These are phyloP conservation scores for Beris morrisii DNA, from an alignment of 2,888 invertebrate genomes.

Conservation along the genomic window DNA sequence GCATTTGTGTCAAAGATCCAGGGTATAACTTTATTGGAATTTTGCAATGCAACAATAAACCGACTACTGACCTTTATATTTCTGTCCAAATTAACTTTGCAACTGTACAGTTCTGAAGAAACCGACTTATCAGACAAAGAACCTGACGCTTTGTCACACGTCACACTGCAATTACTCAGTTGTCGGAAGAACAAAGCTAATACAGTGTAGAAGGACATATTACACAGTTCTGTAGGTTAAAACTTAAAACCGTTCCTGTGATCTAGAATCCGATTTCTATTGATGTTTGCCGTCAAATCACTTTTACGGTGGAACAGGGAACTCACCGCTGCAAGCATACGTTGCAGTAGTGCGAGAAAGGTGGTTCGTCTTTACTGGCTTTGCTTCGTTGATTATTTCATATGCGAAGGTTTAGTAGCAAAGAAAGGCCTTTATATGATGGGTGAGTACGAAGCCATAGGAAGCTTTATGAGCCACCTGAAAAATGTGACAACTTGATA, in stretches of 20 bases:
- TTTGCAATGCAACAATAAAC: no score
- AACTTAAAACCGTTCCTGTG: not conserved
- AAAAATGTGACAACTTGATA: not conserved
- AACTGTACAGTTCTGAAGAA: no score
- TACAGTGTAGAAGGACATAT: no score
- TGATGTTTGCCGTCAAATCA: slow-evolving; percentile 4
- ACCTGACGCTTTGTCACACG: no score
- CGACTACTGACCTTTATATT: no score
- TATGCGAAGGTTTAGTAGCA: not conserved
- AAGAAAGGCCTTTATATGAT: not conserved
- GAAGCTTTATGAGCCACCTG: not conserved
- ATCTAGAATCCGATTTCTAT: slow-evolving; percentile 9
- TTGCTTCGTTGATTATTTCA: not conserved
- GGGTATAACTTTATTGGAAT: no score
- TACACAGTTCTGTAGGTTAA: slow-evolving; percentile 6
- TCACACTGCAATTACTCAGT: no score
- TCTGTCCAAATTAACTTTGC: no score
- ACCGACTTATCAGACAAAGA: no score
- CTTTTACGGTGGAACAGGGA: not conserved
- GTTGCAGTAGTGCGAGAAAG: not conserved
- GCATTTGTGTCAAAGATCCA: no score
- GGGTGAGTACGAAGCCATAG: not conserved
- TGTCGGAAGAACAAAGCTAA: no score
- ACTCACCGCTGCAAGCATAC: not conserved
- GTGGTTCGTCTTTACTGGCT: no score